Conservation (phyloP, 1,140 invertebrate species). For the Brachionus rotundiformis region DNA sequence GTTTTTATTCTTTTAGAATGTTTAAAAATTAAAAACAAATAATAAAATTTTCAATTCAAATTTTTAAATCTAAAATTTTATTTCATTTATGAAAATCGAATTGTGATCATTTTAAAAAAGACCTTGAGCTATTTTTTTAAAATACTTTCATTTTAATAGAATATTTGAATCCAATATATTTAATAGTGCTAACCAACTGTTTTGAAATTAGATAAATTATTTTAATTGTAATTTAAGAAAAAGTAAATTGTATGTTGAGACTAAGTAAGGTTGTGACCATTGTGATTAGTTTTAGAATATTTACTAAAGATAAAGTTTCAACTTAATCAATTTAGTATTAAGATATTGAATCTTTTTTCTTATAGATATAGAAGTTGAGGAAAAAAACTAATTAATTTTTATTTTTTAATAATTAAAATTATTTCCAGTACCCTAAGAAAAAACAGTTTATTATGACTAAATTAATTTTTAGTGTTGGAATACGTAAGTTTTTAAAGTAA, state of each 20-base stretch:
- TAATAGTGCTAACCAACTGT: not conserved
- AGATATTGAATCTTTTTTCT: not conserved
- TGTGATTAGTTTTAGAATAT: not conserved
- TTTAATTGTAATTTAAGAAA: constrained; percentile 3
- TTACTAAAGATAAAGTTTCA: not conserved
- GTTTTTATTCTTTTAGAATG: too few relatives aligned
- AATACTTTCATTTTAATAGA: not conserved
- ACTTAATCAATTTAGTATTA: not conserved
- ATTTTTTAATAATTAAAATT: not conserved
- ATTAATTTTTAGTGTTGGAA: not conserved
- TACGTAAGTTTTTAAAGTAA: too few relatives aligned
- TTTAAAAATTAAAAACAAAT: too few relatives aligned
- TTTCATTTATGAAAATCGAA: too few relatives aligned
- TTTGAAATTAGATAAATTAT: not conserved
- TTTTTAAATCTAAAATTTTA: not conserved
- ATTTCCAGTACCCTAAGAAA: too few relatives aligned
- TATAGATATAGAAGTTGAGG: not conserved
- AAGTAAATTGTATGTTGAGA: not conserved
- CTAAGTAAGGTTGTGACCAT: not conserved
- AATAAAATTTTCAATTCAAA: too few relatives aligned
- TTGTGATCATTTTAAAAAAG: too few relatives aligned
- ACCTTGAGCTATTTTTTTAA: too few relatives aligned
- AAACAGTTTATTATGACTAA: not conserved
- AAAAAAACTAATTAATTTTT: not conserved
- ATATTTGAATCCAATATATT: not conserved